Percentiles rank a stretch among this genome's conserved stretches.
Evolutionary conservation across 2,888 invertebrate genomes (phyloP).

Genomic region (Hypomecis atomaria): DNA sequence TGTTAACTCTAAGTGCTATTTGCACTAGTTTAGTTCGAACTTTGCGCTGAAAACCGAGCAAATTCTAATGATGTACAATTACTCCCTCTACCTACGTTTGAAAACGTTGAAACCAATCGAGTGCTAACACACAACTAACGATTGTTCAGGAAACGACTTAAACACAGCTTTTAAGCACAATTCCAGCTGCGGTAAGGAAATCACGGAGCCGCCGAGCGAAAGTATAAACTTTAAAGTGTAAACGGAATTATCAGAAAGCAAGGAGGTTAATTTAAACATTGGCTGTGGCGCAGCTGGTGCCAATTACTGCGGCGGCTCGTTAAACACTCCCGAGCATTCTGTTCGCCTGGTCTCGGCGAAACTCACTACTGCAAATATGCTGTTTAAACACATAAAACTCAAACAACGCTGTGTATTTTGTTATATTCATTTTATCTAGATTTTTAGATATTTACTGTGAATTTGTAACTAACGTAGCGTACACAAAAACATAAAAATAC

Average conservation of each 20-base stretch:
- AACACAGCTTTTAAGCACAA: background rate
- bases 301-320: conserved; percentile 71
- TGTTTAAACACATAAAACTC: conserved; percentile 17
- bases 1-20: too few relatives aligned
- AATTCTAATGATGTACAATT: too few relatives aligned
- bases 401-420: background rate
- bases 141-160: conserved; percentile 1
- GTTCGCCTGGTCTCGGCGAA: conserved; percentile 45
- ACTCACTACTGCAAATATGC: conserved; percentile 24
- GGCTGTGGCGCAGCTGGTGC: conserved; percentile 63
- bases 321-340: conserved; percentile 61
- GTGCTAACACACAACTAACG: background rate
- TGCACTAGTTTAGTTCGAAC: too few relatives aligned
- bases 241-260: conserved; percentile 46
- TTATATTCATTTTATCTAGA: background rate
- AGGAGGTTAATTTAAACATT: conserved; percentile 69
- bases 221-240: conserved; percentile 35
- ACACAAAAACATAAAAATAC: too few relatives aligned
- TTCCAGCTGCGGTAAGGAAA: conserved; percentile 21
- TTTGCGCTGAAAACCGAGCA: too few relatives aligned
- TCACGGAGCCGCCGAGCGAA: conserved; percentile 27
- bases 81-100: too few relatives aligned
- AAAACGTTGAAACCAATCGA: too few relatives aligned
- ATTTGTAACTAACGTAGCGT: background rate
- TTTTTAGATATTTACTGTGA: background rate